Percentiles rank a stretch among this genome's conserved stretches.
Evolutionary conservation across 2,888 invertebrate species (phyloP).

Genomic region (Sericinus montela): DNA sequence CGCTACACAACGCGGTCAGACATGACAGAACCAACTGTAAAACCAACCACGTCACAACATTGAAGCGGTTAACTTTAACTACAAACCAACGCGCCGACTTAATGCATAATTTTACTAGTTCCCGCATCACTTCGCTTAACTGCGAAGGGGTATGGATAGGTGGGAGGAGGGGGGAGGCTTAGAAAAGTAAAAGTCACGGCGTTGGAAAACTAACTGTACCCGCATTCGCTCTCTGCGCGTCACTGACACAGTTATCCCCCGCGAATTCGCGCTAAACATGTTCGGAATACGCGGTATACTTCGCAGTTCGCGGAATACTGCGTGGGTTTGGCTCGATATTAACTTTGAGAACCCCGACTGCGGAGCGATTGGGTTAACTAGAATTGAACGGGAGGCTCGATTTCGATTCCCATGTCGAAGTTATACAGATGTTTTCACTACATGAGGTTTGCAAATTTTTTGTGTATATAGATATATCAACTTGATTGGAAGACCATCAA

Average conservation of each 20-base stretch:
- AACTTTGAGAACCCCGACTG: too few species aligned
- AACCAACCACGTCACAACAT: not conserved
- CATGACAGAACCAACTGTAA: not conserved
- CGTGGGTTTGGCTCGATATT: too few species aligned
- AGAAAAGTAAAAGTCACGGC: slow-evolving; percentile 69
- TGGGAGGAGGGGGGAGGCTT: slow-evolving; percentile 20
- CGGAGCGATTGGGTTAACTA: too few species aligned
- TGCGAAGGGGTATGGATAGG: slow-evolving; percentile 13
- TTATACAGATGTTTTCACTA: too few species aligned
- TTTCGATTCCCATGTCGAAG: too few species aligned
- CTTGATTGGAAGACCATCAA: too few species aligned
- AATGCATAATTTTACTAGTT: slow-evolving; percentile 17
- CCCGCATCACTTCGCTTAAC: slow-evolving; percentile 5
- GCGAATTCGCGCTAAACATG: slow-evolving; percentile 13
- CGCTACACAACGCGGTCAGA: too few species aligned
- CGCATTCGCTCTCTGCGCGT: slow-evolving; percentile 59
- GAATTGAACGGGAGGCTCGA: too few species aligned
- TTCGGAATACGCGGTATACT: slow-evolving; percentile 7
- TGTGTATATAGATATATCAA: too few species aligned
- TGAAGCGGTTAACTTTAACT: not conserved
- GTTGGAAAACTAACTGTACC: slow-evolving; percentile 55
- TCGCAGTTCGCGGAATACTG: slow-evolving; percentile 1
- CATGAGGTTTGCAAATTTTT: too few species aligned
- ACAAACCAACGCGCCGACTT: slow-evolving; percentile 3
- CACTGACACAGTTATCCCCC: slow-evolving; percentile 30